Evolutionary conservation across 2,888 invertebrate species (phyloP).

Genomic region (Leucoma salicis): DNA sequence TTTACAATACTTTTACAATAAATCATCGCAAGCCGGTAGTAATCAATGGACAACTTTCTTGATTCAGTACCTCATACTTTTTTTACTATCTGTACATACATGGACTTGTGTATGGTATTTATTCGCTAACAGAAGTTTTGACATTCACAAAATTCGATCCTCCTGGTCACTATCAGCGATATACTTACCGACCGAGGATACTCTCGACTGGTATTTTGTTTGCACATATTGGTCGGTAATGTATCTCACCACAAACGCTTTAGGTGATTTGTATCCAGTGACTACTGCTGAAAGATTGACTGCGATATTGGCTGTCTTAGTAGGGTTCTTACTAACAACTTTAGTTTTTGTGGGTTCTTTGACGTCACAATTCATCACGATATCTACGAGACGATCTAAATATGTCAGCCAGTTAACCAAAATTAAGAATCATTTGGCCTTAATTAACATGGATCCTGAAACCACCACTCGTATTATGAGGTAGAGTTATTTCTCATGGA

Average conservation of each 20-base stretch:
- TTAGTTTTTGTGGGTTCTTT: slow-evolving; percentile 77
- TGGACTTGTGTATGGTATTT: slow-evolving; percentile 75
- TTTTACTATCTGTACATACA: slow-evolving; percentile 69
- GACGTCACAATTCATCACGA: slow-evolving; percentile 76
- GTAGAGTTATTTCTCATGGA: slow-evolving; percentile 34
- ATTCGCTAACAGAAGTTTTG: slow-evolving; percentile 60
- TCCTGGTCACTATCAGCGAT: slow-evolving; percentile 67
- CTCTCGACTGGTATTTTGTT: slow-evolving; percentile 70
- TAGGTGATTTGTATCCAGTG: slow-evolving; percentile 73
- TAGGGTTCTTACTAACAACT: slow-evolving; percentile 73
- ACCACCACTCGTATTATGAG: slow-evolving; percentile 67
- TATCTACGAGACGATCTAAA: slow-evolving; percentile 68
- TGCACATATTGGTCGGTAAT: slow-evolving; percentile 74
- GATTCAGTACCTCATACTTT: slow-evolving; percentile 70
- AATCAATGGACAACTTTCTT: slow-evolving; percentile 76
- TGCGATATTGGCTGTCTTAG: slow-evolving; percentile 58
- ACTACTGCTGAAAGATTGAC: slow-evolving; percentile 64
- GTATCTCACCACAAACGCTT: slow-evolving; percentile 70
- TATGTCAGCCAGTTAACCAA: slow-evolving; percentile 67
- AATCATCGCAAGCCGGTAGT: slow-evolving; percentile 71
- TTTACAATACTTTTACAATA: slow-evolving; percentile 63
- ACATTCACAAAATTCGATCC: slow-evolving; percentile 53
- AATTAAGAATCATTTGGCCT: slow-evolving; percentile 66
- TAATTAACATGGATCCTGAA: slow-evolving; percentile 66
- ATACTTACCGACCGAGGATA: slow-evolving; percentile 61